Conservation (phyloP, 2,113 vertebrate species). For the Erinaceus europaeus region DNA sequence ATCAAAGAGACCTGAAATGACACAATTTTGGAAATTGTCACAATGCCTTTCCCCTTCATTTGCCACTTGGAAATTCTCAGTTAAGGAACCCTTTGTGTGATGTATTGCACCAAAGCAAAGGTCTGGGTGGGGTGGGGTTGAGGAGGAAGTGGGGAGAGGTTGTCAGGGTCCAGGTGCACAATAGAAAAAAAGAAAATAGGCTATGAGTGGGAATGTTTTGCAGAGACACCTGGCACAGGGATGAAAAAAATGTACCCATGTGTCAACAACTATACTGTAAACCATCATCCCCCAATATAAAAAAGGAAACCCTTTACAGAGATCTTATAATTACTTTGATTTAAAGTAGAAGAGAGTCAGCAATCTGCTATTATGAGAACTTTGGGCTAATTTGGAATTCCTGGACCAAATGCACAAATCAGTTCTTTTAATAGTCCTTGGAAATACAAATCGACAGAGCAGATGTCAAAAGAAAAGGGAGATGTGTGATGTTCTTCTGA, state of each 20-base stretch:
- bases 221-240: no score
- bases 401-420: constrained; percentile 8
- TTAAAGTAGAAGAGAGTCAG: not conserved
- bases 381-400: constrained; percentile 31
- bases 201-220: no score
- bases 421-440: constrained; percentile 34
- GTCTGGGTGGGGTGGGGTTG: no score
- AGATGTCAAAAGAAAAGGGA: constrained; percentile 25
- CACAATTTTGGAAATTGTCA: not conserved
- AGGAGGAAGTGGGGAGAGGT: no score
- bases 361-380: not conserved
- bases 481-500: not conserved
- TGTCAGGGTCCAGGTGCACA: no score
- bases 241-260: no score
- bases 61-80: not conserved
- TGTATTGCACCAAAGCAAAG: no score
- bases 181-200: no score
- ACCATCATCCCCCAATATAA: no score
- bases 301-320: not conserved
- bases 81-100: constrained; percentile 18
- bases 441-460: not conserved
- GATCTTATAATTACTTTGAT: not conserved
- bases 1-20: not conserved
- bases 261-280: no score
- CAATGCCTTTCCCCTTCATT: not conserved